phyloP scores from a whole-genome alignment of 1,140 invertebrate species.

The Cherax destructor region DNA sequence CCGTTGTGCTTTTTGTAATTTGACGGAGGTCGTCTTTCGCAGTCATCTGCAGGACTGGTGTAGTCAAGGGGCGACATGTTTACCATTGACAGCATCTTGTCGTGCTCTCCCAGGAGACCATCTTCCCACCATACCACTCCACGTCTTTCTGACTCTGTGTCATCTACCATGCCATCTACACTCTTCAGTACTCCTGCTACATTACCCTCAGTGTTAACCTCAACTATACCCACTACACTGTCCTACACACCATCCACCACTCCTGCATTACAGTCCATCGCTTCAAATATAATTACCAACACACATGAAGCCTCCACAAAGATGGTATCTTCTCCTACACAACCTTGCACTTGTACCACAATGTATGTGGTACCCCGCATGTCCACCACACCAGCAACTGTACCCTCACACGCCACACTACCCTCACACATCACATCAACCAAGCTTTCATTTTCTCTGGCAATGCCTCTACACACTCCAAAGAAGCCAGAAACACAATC shows the following conservation, averaged over 20 bases:
- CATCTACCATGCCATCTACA: not conserved
- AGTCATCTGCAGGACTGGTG: no score
- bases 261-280: no score
- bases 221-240: not conserved
- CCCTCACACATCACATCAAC: not conserved
- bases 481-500: not conserved
- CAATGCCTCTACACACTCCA: not conserved
- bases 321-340: no score
- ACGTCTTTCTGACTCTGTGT: not conserved
- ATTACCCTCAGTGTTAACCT: not conserved
- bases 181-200: not conserved
- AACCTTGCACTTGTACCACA: no score
- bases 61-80: not conserved
- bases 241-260: not conserved
- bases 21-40: no score
- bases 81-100: slow-evolving; percentile 15
- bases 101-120: not conserved
- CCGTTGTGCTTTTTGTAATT: no score
- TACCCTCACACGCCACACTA: not conserved
- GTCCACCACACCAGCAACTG: not conserved
- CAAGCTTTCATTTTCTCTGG: not conserved
- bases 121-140: not conserved
- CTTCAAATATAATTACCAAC: no score
- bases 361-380: not conserved
- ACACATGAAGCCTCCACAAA: no score